Evolutionary conservation across 2,888 invertebrate genomes (phyloP), one percentile per base, ranked within the genome.

Genomic region (Ethmia dodecea): DNA sequence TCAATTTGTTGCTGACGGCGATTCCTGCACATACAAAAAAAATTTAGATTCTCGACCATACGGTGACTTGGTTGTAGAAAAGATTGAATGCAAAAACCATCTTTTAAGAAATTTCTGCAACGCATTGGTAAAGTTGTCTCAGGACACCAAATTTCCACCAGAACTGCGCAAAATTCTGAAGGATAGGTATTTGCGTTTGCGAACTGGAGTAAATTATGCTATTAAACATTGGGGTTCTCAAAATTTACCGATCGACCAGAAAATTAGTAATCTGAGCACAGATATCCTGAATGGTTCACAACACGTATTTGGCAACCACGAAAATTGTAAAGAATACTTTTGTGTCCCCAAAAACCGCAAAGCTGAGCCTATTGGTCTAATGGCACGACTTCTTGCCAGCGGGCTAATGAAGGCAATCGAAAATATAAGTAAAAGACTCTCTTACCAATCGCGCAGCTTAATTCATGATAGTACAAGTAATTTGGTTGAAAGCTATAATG

Each of bases 401-500:
- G 24, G 24, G 9, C 8, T 31, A 11, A 10, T 11, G 24, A 22
- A 9, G 12, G 31, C 8, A 8, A 22, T 18, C 3, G 4, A 24
- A 31, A 24, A n/a, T 18, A 6, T 24, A n/a, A n/a, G 3, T 24
- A 24, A 3, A 9, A 24, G n/a, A 3, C 12, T 28, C 10, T 8
- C 11, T 33, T 12, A 9, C 16, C 13, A 31, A 14, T 15, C 36
- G 9, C 11, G 18, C n/a, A 36, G 40, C 31, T 33, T 55, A 12
- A 25, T 52, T 8, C 20, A 37, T n/a, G 37, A 53, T 28, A 39
- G 45, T 13, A 40, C 43, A 13, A 60, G 45, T 34, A 55, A 59
- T 39, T 28, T 36, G 2, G 55, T 53, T 8, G 59, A 60, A 43
- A 36, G 32, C 9, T 62, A 39, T 31, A 55, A 55, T 34, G 34